Base-by-base conservation (phyloP, 2,113 vertebrate genomes). In the Pao palembangensis region DNA sequence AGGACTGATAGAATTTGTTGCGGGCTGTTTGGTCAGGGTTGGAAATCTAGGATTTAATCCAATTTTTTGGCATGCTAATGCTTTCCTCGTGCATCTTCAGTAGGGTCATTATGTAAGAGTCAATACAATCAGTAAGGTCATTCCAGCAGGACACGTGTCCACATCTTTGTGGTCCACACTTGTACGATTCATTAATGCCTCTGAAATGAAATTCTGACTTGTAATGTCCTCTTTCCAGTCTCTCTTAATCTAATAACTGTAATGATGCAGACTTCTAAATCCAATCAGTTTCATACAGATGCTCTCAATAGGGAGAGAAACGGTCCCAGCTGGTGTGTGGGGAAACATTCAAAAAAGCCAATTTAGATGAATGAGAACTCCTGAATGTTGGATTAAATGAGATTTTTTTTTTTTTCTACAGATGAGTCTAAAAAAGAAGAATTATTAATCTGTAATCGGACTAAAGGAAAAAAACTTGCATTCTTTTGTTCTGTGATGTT, bases 251-350 rank as follows among this genome's bases (percentile, higher is more conserved):
- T 78, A 86, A 88, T 87, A 82, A 75, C 55, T 63, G 57, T 77
- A 85, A 85, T 84, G 78, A 85, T 79, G 71, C 58, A 84, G 78
- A 87, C 82, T 83, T 81, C 66, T 75, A 81, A 86, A 87, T 88
- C 82, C 75, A 88, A 87, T 87, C 76, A 84, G 51, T 50, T 72
- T 73, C 86, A 79, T 82, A 82, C 67, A 83, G 78, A 79, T 61
- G 69, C 78, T 70, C 55, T 80, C 78, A 76, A 71, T 50, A 38
- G 67, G 72, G 82, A 71, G 57, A 78, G 63, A 80, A 69, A 71
- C 64, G 52, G 63, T 56, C 67, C 61, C 75, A 82, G 66, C 67
- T 82, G 75, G 65, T 64, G 69, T 69, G 66, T 69, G 61, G 71
- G 75, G 61, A 81, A 76, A 67, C 49, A 18, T 48, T 59, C 18